Evolutionary conservation across 1,140 invertebrate genomes (phyloP).

Genomic region (Drosophila persimilis): DNA sequence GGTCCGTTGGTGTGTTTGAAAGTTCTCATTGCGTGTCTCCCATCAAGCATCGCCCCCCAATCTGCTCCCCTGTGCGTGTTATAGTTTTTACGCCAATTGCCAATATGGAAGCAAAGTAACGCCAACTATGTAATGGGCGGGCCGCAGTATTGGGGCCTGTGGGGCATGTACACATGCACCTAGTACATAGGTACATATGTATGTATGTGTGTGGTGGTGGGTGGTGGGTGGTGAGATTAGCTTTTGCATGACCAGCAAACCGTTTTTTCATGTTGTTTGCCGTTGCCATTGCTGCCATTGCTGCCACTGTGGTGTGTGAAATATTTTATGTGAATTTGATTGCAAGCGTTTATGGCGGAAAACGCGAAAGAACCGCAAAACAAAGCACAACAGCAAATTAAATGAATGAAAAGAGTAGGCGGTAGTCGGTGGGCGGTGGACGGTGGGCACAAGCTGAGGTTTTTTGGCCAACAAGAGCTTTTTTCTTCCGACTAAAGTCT

Average conservation of each 20-base stretch:
- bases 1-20: too few species aligned
- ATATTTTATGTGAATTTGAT: slow-evolving; percentile 80
- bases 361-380: slow-evolving; percentile 55
- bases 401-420: slow-evolving; percentile 12
- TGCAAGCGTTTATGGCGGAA: slow-evolving; percentile 77
- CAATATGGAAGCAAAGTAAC: slow-evolving; percentile 44
- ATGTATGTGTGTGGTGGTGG: too few species aligned
- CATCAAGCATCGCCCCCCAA: slow-evolving; percentile 33
- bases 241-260: slow-evolving; percentile 70
- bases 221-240: background rate
- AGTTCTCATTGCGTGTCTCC: slow-evolving; percentile 41
- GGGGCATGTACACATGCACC: background rate
- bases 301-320: slow-evolving; percentile 62
- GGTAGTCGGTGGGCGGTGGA: background rate
- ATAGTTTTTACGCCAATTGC: slow-evolving; percentile 37
- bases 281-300: slow-evolving; percentile 23
- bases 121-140: slow-evolving; percentile 8
- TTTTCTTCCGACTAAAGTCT: slow-evolving; percentile 29
- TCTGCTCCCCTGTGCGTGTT: slow-evolving; percentile 15
- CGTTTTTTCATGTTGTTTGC: slow-evolving; percentile 48
- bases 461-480: slow-evolving; percentile 38
- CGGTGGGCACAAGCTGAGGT: background rate
- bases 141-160: background rate
- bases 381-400: slow-evolving; percentile 21
- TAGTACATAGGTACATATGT: too few species aligned